Evolutionary conservation across 2,888 invertebrate genomes (phyloP), one percentile per base, ranked within the genome.

Genomic region (Macaria liturata): DNA sequence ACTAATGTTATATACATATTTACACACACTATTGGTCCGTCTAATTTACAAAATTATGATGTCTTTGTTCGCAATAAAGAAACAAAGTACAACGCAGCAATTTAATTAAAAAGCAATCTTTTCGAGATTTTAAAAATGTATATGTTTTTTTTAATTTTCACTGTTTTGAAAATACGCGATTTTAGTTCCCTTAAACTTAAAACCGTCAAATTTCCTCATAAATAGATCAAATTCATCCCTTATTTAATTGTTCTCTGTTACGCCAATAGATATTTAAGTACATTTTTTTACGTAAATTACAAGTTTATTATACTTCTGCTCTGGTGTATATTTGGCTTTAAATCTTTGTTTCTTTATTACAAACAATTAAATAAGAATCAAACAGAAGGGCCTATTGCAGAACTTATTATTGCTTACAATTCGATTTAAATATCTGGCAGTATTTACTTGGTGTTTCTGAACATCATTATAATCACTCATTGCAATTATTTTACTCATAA

Each of bases 11-110:
- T 91, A 76, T 89, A 91, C 90, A 91, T 89, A 90, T 90, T 72
- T 90, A 91, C 91, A 91, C 74, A 80, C 78, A 76, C 88, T 87
- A 84, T 91, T 91, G 91, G 91, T 91, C 91, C 91, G 78, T 88
- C 90, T 91, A 91, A 86, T 72, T 82, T 78, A 75, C 74, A 81
- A 87, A 83, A 64, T 59, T 76, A 80, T 73, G 52, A 55, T 61
- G 63, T 59, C 9, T 46, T 54, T 57, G 65, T 45, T 62, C 52
- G 54, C 55, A 67, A 58, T 59, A 55, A 54, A 57, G 55, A 62
- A 65, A 59, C 48, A 37, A 37, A 37, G 4, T 37, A 3, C 4
- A 2, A 37, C 20, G 20, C 20, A 1, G 20, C 20, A 20, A 2
- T 20, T 20, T 20, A 20, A 20, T 20, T 20, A 20, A 20, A 1